These are phyloP conservation scores for Tympanoctomys barrerae DNA, from an alignment of 2,797 vertebrate genomes.

Conservation along the genomic window DNA sequence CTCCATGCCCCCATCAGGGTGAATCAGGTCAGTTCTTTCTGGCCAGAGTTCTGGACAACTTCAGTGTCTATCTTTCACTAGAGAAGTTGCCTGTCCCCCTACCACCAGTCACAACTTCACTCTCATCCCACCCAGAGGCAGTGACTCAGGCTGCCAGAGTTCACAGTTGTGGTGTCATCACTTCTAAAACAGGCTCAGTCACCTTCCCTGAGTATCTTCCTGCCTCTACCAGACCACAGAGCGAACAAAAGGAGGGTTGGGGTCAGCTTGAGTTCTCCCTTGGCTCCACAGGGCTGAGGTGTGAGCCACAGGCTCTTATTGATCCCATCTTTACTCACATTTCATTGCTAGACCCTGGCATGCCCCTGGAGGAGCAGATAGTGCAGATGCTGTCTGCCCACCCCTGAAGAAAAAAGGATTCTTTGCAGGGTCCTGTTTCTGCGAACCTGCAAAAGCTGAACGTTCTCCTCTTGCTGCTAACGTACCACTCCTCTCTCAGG, in stretches of 20 bases:
- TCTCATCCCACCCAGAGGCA: not conserved
- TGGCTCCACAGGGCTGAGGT: not conserved
- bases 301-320: not conserved
- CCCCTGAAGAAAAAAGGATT: not conserved
- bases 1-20: not conserved
- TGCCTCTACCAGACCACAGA: not conserved
- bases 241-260: not conserved
- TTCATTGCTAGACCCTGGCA: not conserved
- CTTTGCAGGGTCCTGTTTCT: not conserved
- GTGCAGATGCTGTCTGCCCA: too few relatives aligned
- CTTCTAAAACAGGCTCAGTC: not conserved
- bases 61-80: not conserved
- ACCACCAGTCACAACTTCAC: not conserved
- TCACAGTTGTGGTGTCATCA: slow-evolving; percentile 31
- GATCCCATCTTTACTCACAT: not conserved
- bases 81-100: not conserved
- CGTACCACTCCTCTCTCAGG: not conserved
- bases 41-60: not conserved
- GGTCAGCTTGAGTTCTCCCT: not conserved
- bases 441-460: not conserved
- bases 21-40: not conserved
- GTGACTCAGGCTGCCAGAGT: slow-evolving; percentile 53
- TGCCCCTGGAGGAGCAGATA: not conserved
- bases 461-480: not conserved
- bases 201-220: not conserved